phyloP scores from a whole-genome alignment of 2,888 invertebrate species.

The Nephrocerus scutellatus region DNA sequence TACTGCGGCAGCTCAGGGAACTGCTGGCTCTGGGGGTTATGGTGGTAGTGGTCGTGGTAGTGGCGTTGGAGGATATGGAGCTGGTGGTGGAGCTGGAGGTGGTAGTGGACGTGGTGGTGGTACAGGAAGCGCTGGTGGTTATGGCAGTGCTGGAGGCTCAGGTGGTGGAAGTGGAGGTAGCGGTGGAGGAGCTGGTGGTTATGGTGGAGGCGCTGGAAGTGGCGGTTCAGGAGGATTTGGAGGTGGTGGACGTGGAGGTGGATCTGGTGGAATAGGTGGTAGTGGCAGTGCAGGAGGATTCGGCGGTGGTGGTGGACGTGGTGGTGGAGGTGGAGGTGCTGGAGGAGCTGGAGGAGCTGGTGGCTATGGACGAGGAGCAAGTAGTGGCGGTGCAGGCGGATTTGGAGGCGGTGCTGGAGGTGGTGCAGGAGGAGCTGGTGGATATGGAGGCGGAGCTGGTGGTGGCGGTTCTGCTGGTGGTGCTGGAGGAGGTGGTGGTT shows the following conservation, averaged over 20 bases:
- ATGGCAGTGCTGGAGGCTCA: slow-evolving; percentile 15
- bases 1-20: slow-evolving; percentile 48
- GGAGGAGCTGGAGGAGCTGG: slow-evolving; percentile 10
- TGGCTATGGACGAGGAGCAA: slow-evolving; percentile 9
- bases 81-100: slow-evolving; percentile 26
- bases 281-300: slow-evolving; percentile 21
- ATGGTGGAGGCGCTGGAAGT: slow-evolving; percentile 14
- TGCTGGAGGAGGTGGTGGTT: slow-evolving; percentile 11
- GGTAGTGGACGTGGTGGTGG: slow-evolving; percentile 25
- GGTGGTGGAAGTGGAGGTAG: slow-evolving; percentile 20
- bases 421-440: slow-evolving; percentile 24
- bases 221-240: slow-evolving; percentile 10
- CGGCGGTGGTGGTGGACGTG: slow-evolving; percentile 6
- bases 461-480: slow-evolving; percentile 10
- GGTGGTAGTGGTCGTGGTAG: slow-evolving; percentile 31
- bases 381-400: slow-evolving; percentile 13
- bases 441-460: slow-evolving; percentile 11
- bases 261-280: slow-evolving; percentile 5
- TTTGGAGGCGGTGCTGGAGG: slow-evolving; percentile 25
- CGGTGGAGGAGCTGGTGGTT: slow-evolving; percentile 7
- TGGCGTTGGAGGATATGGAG: slow-evolving; percentile 25
- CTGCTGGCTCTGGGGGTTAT: slow-evolving; percentile 29
- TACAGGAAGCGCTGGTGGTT: no score
- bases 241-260: background rate
- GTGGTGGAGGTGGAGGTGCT: slow-evolving; percentile 14